These are phyloP conservation scores for Lamellibrachia luymesi DNA, from an alignment of 1,140 invertebrate species.

Conservation along the genomic window DNA sequence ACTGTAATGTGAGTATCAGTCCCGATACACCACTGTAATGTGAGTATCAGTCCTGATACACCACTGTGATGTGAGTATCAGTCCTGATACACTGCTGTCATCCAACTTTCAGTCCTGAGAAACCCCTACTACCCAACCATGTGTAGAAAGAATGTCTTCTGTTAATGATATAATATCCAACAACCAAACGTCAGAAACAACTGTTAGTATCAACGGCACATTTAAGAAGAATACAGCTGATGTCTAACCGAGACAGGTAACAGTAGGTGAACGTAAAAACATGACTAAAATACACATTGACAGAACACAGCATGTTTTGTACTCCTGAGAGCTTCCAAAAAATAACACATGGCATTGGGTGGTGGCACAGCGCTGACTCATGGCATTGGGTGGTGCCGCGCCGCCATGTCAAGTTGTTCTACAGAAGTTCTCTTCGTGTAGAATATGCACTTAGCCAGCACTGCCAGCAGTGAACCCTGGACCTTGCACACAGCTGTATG, in stretches of 20 bases:
- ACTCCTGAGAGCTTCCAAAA: not conserved
- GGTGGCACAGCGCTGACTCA: too few relatives aligned
- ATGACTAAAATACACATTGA: not conserved
- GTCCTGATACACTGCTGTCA: not conserved
- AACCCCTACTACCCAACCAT: not conserved
- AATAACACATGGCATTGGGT: too few relatives aligned
- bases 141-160: not conserved
- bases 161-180: not conserved
- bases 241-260: not conserved
- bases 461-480: not conserved
- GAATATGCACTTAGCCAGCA: not conserved
- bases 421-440: not conserved
- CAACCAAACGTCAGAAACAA: not conserved
- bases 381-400: not conserved
- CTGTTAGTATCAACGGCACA: not conserved
- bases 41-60: not conserved
- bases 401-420: not conserved
- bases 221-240: not conserved
- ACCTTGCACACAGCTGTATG: not conserved
- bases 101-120: not conserved
- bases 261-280: not conserved
- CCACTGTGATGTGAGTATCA: not conserved
- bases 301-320: not conserved
- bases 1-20: not conserved
- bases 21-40: not conserved